Evolutionary conservation across 2,113 vertebrate genomes (phyloP), one percentile per base, ranked within the genome.

Genomic region (Oreotrochilus melanogaster): DNA sequence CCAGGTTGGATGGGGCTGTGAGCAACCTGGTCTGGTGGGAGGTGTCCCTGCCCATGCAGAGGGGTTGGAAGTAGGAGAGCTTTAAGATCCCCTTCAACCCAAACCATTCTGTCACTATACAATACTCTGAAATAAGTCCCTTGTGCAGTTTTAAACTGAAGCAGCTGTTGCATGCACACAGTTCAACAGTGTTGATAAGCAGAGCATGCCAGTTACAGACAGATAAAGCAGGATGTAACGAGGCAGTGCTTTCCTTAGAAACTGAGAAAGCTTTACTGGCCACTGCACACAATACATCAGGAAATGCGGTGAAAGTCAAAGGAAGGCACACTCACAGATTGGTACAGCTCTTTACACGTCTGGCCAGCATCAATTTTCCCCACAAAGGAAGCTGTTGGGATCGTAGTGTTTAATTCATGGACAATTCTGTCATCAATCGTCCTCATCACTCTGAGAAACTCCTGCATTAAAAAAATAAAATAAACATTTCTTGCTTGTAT

Each of bases 391-490:
- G 98, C 98, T 31, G 99, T 99, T 93, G 99, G 99, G 89, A 99
- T 98, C 1, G 99, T 99, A 67, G 99, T 99, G 97, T 99, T 99
- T 92, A 99, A 98, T 57, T 99, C 96, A 13, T 99, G 98, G 95
- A 99, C 98, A 18, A 99, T 99, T 90, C 99, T 98, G 97, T 99
- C 99, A 81, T 99, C 99, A 7, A 99, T 99, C 5, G 98, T 99
- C 87, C 99, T 99, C 99, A 99, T 99, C 89, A 98, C 97, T 97
- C 98, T 99, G 91, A 99, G 98, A 81, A 98, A 96, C 96, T 99
- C 99, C 99, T 99, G 88, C 42, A 74, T 70, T 73, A 56, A 95
- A 76, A 76, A 92, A 90, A 56, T 54, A 74, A 28, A 96, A 50
- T 95, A 65, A 83, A 71, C 81, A 27, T 14, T 54, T 21, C 18